These are phyloP conservation scores for Alitta virens DNA, from an alignment of 2,888 invertebrate species.

Conservation along the genomic window DNA sequence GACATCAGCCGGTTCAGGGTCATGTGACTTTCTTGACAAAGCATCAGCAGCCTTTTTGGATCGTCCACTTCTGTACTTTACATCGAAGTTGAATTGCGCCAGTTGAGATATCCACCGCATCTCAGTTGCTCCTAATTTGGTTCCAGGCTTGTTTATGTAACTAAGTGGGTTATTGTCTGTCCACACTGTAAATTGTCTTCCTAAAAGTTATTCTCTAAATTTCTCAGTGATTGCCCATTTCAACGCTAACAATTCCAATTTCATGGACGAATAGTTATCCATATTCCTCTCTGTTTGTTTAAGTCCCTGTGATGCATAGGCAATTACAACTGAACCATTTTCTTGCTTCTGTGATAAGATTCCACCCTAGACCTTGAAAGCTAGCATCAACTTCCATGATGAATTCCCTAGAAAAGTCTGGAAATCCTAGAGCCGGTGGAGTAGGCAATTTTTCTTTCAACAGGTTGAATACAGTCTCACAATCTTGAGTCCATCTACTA, in stretches of 20 bases:
- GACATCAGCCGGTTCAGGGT: background rate
- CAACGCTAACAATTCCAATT: slow-evolving; percentile 27
- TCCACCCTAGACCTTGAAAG: slow-evolving; percentile 25
- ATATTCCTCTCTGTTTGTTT: slow-evolving; percentile 24
- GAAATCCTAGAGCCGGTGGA: slow-evolving; percentile 28
- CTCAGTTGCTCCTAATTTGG: background rate
- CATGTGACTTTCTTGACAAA: background rate
- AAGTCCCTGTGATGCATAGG: slow-evolving; percentile 29
- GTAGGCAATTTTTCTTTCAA: slow-evolving; percentile 23
- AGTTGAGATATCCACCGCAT: background rate
- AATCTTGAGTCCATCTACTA: slow-evolving; percentile 6
- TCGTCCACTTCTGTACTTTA: background rate
- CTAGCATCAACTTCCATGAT: slow-evolving; percentile 30
- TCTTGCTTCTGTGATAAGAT: slow-evolving; percentile 29
- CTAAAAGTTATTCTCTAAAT: slow-evolving; percentile 25
- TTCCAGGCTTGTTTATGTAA: background rate
- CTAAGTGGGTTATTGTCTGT: slow-evolving; percentile 29
- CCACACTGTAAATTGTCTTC: slow-evolving; percentile 22
- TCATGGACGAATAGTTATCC: slow-evolving; percentile 11
- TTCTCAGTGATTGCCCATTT: slow-evolving; percentile 28
- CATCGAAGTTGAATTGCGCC: background rate
- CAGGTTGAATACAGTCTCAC: slow-evolving; percentile 20
- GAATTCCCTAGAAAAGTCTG: slow-evolving; percentile 27
- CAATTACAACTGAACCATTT: slow-evolving; percentile 15
- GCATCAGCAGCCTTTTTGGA: background rate